Base-by-base conservation (phyloP, 2,113 vertebrate species). In the Baryphthengus martii region DNA sequence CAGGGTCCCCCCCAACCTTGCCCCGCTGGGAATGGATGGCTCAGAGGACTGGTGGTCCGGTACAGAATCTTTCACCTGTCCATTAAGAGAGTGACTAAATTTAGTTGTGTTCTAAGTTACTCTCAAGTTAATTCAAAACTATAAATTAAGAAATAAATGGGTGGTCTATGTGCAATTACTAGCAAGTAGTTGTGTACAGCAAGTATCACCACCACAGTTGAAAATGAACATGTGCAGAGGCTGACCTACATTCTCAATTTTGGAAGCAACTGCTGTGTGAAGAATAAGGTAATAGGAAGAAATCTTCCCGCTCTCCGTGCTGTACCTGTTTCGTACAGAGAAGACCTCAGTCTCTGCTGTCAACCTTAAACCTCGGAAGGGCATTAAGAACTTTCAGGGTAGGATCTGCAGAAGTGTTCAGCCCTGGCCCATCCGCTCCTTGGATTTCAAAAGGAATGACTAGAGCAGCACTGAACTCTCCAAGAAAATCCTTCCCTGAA, bases 11-110 rank as follows among this genome's bases (percentile, higher is more conserved):
- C 85, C 67, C 72, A 75, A 61, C 52, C 28, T 56, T 80, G 17
- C 62, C 55, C 58, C 31, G 0, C 52, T 53, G 70, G 94, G 86
- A 97, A 90, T n/a, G 96, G 96, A 96, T 97, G 95, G 96, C 96
- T 96, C 92, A 96, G 90, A 89, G 94, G 94, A 97, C 94, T 95
- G 95, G 95, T 73, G 90, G 78, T 79, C 71, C 24, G 35, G 68
- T 81, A 94, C 96, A 96, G 96, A 97, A 96, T 89, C 94, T 93
- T 96, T 96, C 94, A 97, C 79, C 95, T 90, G 80, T 90, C 95
- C 86, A 50, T 90, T 72, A 92, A 61, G 25, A 94, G 20, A 49
- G 12, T 95, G 67, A 89, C 75, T 81, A 73, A 86, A 95, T 92
- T 95, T 96, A 79, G 56, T 55, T 83, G 42, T 35, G 56, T 29